Evolutionary conservation across 1,140 invertebrate genomes (phyloP), one percentile per base, ranked within the genome.

Genomic region (Linepithema humile): DNA sequence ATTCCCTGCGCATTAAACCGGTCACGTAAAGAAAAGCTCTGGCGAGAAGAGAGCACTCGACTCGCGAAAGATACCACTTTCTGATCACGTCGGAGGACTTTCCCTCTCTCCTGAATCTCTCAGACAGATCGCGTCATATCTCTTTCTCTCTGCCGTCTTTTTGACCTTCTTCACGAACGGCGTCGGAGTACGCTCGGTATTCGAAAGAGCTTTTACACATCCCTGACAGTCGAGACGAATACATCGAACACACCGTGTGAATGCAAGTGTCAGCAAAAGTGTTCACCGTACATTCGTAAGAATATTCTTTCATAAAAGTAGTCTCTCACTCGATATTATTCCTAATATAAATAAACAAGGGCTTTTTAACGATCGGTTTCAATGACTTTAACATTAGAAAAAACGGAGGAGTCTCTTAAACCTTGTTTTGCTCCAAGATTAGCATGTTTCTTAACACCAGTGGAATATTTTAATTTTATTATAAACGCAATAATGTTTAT

Each of bases 61-160:
- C 23, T 59, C 35, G 10, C 74, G 55, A 74, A 82, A 82, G 74
- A 74, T 82, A 59, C 67, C 40, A 17, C 17, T 50, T 60, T 82
- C 78, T 50, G 55, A 73, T 74, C 78, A 82, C 55, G 67, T 82
- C 69, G 59, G 35, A 72, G 48, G 40, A 74, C 69, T 70, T 80
- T 55, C 26, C 48, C 7, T 32, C 35, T 69, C 32, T 17, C n/a
- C 2, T 32, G 75, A 69, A 38, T 53, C 62, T 55, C 35, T 69
- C 48, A 43, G 35, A 80, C 23, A 40, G 32, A 73, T 82, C 55
- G 38, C 43, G 29, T 82, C 55, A 29, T 82, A 73, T 82, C 78
- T 82, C 40, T 74, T 48, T 35, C 12, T 35, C 17, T 43, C 12
- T 53, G 0, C 32, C 55, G 55, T 50, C 50, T 38, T 55, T 32